Evolutionary conservation across 2,888 invertebrate genomes (phyloP), one percentile per base, ranked within the genome.

Genomic region (Dorcus parallelipipedus): DNA sequence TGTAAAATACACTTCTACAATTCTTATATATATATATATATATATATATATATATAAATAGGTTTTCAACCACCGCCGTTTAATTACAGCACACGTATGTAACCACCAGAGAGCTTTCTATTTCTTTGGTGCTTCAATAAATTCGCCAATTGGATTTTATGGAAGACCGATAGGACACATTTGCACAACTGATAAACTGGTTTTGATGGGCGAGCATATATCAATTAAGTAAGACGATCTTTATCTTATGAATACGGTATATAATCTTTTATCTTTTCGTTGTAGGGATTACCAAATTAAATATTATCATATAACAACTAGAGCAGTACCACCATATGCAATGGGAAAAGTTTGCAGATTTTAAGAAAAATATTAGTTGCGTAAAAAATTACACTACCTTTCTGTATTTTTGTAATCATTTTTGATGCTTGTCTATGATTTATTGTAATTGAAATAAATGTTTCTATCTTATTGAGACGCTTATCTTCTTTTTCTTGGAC

Each of bases 91-190:
- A 49, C 82, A 84, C 0, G 79, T 83, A 4, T 87, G 87, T 66
- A 82, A 82, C 64, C 87, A 87, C 65, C 80, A 78, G 3, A 76
- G 86, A 61, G 86, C 87, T 0, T 83, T 85, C 0, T 65, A 65
- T 0, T 85, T 83, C 67, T 87, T 77, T 64, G 86, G 84, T 0
- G 84, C 85, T 69, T 86, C 86, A 0, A 83, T 84, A 42, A 73
- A 56, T 3, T 80, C 79, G 0, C 64, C 76, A 0, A 58, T 70
- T 0, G 86, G 84, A 0, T 86, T 87, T 71, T 86, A 83, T 73
- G 84, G 79, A 0, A 80, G 75, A 4, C 77, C 76, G 40, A n/a
- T 26, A 86, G 86, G 63, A 69, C 68, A 20, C 56, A 42, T 23
- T 59, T 48, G 52, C 17, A 56, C 23, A 9, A 17, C 6, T 26